Evolutionary conservation across 2,888 invertebrate genomes (phyloP), one percentile per base, ranked within the genome.

Genomic region (Leptothorax acervorum): DNA sequence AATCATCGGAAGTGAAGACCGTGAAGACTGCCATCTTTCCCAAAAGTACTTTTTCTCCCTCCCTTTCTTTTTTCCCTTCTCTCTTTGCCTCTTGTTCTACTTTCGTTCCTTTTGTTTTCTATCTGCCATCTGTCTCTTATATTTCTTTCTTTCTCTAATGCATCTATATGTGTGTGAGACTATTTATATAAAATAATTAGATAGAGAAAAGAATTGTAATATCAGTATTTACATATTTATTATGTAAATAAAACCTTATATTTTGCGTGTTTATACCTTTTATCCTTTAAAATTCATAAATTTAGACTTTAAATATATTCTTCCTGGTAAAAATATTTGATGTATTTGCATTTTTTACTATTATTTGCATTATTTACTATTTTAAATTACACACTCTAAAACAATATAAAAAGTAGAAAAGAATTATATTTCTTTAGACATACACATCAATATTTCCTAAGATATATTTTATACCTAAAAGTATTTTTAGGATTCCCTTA

Each of bases 1-100:
- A 66, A 66, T 66, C 2, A 28, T 66, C 45, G 65, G 65, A 66
- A 66, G 8, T 45, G 23, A 66, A 8, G 12, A 42, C 60, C 31
- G 8, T 45, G 23, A 66, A 8, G 12, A 42, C 60, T 60, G 31
- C 42, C 42, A 65, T 65, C 42, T 23, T 66, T 45, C 11, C 6
- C 15, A 66, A 63, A 45, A 66, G 42, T 45, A 65, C 12, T 45
- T 45, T 65, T 65, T 45, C 23, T 42, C 6, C 3, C 12, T 63
- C 2, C 11, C 11, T 39, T 15, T 45, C 15, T 42, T 11, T 6
- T 18, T 63, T 63, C 4, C 4, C 5, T 42, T 63, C n/a, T 42
- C 12, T n/a, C n/a, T 42, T 42, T 42, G 11, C 3, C 15, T 42
- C 23, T 45, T 28, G 28, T 23, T 28, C 28, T 45, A 0, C 6